Evolutionary conservation across 1,140 invertebrate genomes (phyloP).

Genomic region (Plutomurus gul): DNA sequence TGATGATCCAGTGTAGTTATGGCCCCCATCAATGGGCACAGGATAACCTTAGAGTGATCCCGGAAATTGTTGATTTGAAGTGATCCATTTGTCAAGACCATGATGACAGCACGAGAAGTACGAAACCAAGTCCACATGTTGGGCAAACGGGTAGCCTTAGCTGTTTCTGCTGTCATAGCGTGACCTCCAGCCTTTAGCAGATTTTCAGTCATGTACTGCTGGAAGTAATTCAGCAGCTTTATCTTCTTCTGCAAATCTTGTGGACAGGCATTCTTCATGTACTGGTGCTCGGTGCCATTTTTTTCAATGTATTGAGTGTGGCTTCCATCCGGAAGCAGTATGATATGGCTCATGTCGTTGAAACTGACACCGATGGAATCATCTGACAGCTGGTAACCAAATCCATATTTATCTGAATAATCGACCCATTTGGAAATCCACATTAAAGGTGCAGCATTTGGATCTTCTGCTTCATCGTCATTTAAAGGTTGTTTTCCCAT

Average conservation of each 20-base stretch:
- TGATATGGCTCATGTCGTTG: conserved; percentile 67
- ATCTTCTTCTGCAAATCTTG: conserved; percentile 90
- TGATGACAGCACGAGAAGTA: conserved; percentile 90
- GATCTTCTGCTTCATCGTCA: conserved; percentile 88
- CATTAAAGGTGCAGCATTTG: conserved; percentile 86
- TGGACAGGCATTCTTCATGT: conserved; percentile 82
- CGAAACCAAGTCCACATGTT: conserved; percentile 95
- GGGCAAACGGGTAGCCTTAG: conserved; percentile 87
- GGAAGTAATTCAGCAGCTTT: conserved; percentile 93
- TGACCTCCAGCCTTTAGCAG: conserved; percentile 89
- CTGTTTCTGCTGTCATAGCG: conserved; percentile 76
- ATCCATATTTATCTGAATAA: conserved; percentile 72
- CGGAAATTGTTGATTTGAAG: conserved; percentile 95
- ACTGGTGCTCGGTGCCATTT: conserved; percentile 83
- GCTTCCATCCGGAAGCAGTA: conserved; percentile 63
- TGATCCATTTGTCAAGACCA: conserved; percentile 96
- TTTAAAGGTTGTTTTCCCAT: conserved; percentile 56
- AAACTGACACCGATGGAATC: conserved; percentile 70
- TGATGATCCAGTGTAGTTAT: conserved; percentile 93
- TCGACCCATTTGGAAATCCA: conserved; percentile 84
- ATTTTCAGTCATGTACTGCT: conserved; percentile 97
- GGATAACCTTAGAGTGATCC: conserved; percentile 97
- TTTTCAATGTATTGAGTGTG: conserved; percentile 97
- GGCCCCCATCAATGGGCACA: conserved; percentile 95
- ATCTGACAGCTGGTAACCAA: conserved; percentile 71